Percentiles rank a stretch among this genome's conserved stretches.
Conservation (phyloP, 2,797 vertebrate species). For the Dicrostonyx torquatus region DNA sequence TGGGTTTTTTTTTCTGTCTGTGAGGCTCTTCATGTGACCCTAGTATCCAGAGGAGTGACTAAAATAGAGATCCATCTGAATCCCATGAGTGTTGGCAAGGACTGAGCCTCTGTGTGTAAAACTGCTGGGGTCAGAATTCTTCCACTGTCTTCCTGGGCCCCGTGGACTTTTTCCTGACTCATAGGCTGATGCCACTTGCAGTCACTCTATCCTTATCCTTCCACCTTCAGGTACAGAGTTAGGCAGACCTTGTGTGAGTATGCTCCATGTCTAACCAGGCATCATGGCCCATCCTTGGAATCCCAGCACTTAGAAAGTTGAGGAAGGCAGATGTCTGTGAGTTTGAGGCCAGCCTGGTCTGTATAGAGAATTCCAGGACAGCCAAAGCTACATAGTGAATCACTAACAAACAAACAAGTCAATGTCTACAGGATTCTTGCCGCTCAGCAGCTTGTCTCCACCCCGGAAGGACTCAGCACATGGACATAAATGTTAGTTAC, state of each 20-base stretch:
- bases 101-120: not conserved
- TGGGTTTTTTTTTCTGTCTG: not conserved
- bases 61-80: not conserved
- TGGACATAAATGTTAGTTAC: no score
- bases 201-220: not conserved
- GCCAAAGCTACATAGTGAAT: not conserved
- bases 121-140: not conserved
- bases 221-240: not conserved
- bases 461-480: not conserved
- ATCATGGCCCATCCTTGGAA: not conserved
- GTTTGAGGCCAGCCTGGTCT: not conserved
- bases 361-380: not conserved
- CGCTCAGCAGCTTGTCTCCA: not conserved
- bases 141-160: not conserved
- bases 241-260: not conserved
- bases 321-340: not conserved
- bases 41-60: not conserved
- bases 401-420: not conserved
- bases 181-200: not conserved
- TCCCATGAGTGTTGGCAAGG: not conserved
- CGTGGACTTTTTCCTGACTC: not conserved
- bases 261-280: not conserved
- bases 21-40: not conserved
- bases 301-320: not conserved
- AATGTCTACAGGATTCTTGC: not conserved